Evolutionary conservation across 1,140 invertebrate genomes (phyloP), one percentile per base, ranked within the genome.

Genomic region (Sitobion miscanthi): DNA sequence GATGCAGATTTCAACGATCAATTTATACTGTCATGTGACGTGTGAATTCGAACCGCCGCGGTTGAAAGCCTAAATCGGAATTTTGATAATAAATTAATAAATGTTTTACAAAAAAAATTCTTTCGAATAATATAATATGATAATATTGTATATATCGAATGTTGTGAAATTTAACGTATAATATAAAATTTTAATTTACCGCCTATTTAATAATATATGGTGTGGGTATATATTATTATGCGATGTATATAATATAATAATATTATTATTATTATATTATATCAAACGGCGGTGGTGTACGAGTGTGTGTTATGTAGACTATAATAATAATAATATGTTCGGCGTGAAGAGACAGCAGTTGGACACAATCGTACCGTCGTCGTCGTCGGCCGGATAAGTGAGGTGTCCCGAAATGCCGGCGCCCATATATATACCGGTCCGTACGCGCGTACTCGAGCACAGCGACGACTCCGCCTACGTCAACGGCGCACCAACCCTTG

Each of bases 341-440:
- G 7, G 25, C 25, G 23, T 62, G 57, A 30, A 62, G 17, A 42
- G 11, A 45, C 38, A 25, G 38, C 38, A 85, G 83, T 38, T 86
- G 85, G 42, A 82, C 57, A 91, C 62, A 35, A 45, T 30, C 38
- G 62, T 90, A 62, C 52, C 54, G 88, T 69, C 3, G 62, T 69
- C 62, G 25, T 25, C 23, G 57, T 62, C 90, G 90, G 38, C 62
- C 62, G 90, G 77, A 91, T 91, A 49, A 91, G 45, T 91, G 90
- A 62, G 17, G 42, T 69, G 42, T 8, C 14, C 62, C 90, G 54
- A 91, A 91, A 91, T 49, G 45, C 62, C 7, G 90, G 62, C 20
- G 42, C 57, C 42, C 62, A 49, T 91, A 91, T 91, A 82, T 91
- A 91, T 91, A 82, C 62, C 30, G 30, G 5, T n/a, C 62, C 62